Percentiles rank a stretch among this genome's conserved stretches.
Conservation (phyloP, 2,888 invertebrate genomes). For the Zaprionus bogoriensis region DNA sequence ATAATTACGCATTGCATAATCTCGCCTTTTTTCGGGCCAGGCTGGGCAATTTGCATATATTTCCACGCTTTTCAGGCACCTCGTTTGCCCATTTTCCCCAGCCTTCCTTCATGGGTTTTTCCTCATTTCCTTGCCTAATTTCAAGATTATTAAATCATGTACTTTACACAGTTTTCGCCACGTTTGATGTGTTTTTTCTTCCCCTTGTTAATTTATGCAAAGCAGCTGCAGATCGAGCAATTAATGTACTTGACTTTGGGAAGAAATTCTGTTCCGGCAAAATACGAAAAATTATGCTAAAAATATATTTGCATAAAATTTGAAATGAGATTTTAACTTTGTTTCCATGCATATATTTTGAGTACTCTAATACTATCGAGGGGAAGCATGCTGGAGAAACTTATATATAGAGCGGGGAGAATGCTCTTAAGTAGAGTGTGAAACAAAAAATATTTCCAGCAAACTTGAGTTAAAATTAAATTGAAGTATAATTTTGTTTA, state of each 20-base stretch:
- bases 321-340: too few species aligned
- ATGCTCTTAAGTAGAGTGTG: too few species aligned
- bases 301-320: too few species aligned
- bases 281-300: background rate
- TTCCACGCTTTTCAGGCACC: slow-evolving; percentile 5
- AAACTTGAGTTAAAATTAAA: too few species aligned
- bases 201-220: background rate
- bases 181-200: background rate
- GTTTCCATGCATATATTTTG: too few species aligned
- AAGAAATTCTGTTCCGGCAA: too few species aligned
- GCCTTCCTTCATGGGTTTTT: background rate
- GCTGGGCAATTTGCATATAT: slow-evolving; percentile 40
- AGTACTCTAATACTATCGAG: too few species aligned
- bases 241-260: background rate
- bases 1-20: slow-evolving; percentile 36
- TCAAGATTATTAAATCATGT: slow-evolving; percentile 11
- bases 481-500: too few species aligned
- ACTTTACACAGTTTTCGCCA: background rate
- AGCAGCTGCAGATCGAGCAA: background rate
- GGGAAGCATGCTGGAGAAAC: too few species aligned
- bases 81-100: slow-evolving; percentile 7
- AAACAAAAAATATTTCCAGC: too few species aligned
- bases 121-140: slow-evolving; percentile 2
- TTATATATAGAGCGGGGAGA: too few species aligned
- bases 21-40: slow-evolving; percentile 4